Evolutionary conservation across 2,113 vertebrate species (phyloP).

Genomic region (Willisornis vidua): DNA sequence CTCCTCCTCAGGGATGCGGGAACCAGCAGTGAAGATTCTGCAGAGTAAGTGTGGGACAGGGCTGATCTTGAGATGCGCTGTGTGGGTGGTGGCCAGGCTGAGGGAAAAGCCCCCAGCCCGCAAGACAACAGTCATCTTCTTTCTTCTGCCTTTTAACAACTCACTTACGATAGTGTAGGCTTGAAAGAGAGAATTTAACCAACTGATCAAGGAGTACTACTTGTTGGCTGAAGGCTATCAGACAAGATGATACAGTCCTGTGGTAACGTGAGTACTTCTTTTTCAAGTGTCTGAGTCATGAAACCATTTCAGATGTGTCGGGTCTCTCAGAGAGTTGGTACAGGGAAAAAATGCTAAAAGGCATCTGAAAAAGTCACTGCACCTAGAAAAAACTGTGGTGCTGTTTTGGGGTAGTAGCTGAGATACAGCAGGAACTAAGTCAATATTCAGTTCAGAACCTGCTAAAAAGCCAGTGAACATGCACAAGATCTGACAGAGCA

Average conservation of each 20-base stretch:
- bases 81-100: not conserved
- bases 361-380: not conserved
- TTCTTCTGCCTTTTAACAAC: not conserved
- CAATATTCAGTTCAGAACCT: not conserved
- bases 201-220: not conserved
- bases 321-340: not conserved
- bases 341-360: not conserved
- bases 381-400: not conserved
- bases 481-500: not conserved
- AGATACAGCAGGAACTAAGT: not conserved
- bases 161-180: not conserved
- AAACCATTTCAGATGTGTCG: not conserved
- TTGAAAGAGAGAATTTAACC: not conserved
- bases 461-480: not conserved
- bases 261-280: not conserved
- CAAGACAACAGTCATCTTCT: not conserved
- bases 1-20: not conserved
- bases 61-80: not conserved
- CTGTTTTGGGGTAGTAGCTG: not conserved
- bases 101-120: not conserved
- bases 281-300: not conserved
- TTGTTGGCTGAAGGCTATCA: not conserved
- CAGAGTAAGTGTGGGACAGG: not conserved
- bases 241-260: not conserved
- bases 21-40: not conserved